Percentiles rank a stretch among this genome's conserved stretches.
Conservation (phyloP, 1,140 invertebrate species). For the Carposina sasakii region DNA sequence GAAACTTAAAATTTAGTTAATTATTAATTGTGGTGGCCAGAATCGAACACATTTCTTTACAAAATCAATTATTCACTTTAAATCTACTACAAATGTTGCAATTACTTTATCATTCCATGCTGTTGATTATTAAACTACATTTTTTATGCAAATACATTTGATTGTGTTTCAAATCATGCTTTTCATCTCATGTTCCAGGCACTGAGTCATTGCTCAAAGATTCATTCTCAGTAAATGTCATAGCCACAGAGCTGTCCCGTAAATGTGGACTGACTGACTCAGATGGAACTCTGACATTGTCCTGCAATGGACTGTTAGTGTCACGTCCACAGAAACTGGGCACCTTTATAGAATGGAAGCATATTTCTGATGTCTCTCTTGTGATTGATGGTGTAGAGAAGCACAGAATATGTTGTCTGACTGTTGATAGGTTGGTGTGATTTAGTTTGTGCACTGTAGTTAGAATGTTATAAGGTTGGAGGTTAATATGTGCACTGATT, state of each 20-base stretch:
- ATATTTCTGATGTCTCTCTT: conserved; percentile 36
- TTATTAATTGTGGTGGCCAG: too few relatives aligned
- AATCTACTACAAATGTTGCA: too few relatives aligned
- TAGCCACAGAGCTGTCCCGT: conserved; percentile 43
- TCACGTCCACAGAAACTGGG: conserved; percentile 28
- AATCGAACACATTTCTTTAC: too few relatives aligned
- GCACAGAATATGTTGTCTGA: conserved; percentile 42
- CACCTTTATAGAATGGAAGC: conserved; percentile 39
- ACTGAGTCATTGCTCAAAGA: conserved; percentile 51
- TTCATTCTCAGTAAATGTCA: conserved; percentile 48
- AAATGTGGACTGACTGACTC: conserved; percentile 37
- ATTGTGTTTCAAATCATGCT: conserved; percentile 33
- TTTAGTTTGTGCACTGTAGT: too few relatives aligned
- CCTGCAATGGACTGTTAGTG: conserved; percentile 36
- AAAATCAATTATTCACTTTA: too few relatives aligned
- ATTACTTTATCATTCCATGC: too few relatives aligned
- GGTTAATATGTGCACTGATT: too few relatives aligned
- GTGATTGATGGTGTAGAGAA: conserved; percentile 32
- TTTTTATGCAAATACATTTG: conserved; percentile 17
- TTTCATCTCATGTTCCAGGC: conserved; percentile 43
- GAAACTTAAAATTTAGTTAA: too few relatives aligned
- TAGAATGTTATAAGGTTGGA: too few relatives aligned
- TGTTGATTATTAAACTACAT: too few relatives aligned
- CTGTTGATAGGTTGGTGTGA: conserved; percentile 49
- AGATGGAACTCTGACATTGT: conserved; percentile 40